These are phyloP conservation scores for Pseudochromis fuscus DNA, from an alignment of 2,797 vertebrate species.

Conservation along the genomic window DNA sequence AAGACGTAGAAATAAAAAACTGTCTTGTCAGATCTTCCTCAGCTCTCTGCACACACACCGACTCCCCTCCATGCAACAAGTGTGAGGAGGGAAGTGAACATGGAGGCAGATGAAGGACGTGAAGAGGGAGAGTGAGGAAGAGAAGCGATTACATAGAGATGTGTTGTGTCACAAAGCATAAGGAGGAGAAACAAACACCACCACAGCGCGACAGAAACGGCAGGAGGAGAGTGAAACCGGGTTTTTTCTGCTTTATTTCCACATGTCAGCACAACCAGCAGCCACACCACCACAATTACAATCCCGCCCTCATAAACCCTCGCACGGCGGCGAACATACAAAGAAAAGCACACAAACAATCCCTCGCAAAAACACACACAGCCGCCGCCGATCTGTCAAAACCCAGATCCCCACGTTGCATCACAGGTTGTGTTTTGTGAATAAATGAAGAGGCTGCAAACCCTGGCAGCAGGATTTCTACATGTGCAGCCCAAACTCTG, in stretches of 20 bases:
- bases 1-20: slow-evolving; percentile 42
- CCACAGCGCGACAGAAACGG: not conserved
- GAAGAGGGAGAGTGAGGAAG: not conserved
- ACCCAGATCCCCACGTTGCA: not conserved
- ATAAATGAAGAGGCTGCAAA: not conserved
- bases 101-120: not conserved
- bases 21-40: too few relatives aligned
- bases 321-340: not conserved
- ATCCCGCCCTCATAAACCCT: slow-evolving; percentile 13
- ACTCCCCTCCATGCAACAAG: slow-evolving; percentile 38
- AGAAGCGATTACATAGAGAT: slow-evolving; percentile 1
- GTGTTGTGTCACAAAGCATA: slow-evolving; percentile 5
- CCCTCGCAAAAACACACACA: slow-evolving; percentile 6
- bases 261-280: slow-evolving; percentile 30
- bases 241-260: slow-evolving; percentile 21
- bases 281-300: slow-evolving; percentile 55
- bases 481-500: too few relatives aligned
- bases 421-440: not conserved
- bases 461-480: too few relatives aligned
- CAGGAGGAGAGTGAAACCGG: not conserved
- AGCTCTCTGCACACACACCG: slow-evolving; percentile 28
- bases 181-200: not conserved
- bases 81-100: slow-evolving; percentile 12
- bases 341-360: not conserved
- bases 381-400: not conserved